Evolutionary conservation across 2,888 invertebrate genomes (phyloP).

Genomic region (Ichneumoninae sp.): DNA sequence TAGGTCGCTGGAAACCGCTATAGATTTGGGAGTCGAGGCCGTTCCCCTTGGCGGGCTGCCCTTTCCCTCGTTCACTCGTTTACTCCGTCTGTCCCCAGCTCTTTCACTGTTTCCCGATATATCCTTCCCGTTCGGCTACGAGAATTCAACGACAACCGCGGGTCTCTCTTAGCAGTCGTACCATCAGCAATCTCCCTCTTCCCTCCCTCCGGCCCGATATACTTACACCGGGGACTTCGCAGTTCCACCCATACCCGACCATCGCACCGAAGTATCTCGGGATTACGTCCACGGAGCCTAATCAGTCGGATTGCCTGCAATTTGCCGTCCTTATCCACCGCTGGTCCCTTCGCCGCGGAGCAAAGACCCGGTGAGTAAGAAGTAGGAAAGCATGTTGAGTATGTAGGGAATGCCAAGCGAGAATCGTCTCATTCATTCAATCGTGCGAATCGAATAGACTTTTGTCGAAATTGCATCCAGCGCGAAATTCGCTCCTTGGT

Average conservation of each 20-base stretch:
- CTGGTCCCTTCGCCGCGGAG: constrained; percentile 66
- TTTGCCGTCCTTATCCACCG: constrained; percentile 80
- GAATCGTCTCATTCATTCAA: constrained; percentile 50
- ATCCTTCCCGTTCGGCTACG: constrained; percentile 68
- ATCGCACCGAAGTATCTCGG: constrained; percentile 66
- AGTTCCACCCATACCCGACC: constrained; percentile 40
- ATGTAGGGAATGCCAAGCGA: constrained; percentile 23
- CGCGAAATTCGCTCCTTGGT: background rate
- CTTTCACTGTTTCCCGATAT: constrained; percentile 32
- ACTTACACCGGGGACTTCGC: constrained; percentile 20
- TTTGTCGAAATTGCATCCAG: background rate
- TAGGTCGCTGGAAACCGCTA: constrained; percentile 53
- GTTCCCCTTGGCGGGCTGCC: constrained; percentile 49
- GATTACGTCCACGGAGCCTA: constrained; percentile 80
- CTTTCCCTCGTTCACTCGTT: constrained; percentile 42
- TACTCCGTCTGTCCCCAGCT: constrained; percentile 43
- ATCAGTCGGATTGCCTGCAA: constrained; percentile 83
- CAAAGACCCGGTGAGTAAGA: constrained; percentile 29
- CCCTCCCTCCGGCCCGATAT: constrained; percentile 69
- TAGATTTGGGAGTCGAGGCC: constrained; percentile 30
- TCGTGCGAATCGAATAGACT: background rate
- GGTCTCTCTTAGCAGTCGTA: constrained; percentile 60
- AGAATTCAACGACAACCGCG: constrained; percentile 76
- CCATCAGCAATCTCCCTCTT: constrained; percentile 60
- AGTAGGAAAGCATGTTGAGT: constrained; percentile 23